A percentile compares a stretch with the other conserved stretches of the same genome.
Conservation (phyloP, 2,113 vertebrate genomes). For the Hiodon alosoides region DNA sequence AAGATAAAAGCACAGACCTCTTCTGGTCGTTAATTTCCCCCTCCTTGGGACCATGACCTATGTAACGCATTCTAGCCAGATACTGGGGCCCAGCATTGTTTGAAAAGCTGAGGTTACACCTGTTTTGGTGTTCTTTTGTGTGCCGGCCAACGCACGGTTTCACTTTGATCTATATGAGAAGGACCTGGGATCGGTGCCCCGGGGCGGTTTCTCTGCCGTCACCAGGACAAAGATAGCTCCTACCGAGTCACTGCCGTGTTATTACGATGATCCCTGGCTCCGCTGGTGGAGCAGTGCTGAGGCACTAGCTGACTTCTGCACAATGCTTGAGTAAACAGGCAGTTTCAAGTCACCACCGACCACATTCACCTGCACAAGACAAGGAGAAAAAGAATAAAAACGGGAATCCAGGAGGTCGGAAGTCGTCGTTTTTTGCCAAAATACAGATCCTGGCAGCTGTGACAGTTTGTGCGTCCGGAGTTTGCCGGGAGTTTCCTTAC, state of each 20-base stretch:
- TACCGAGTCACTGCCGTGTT: too few species aligned
- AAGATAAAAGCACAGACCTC: neutral
- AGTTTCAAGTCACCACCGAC: neutral
- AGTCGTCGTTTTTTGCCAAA: too few species aligned
- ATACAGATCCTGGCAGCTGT: too few species aligned
- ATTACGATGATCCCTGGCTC: neutral
- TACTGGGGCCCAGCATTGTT: neutral
- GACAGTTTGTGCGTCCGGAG: too few species aligned
- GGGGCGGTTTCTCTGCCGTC: constrained; percentile 4
- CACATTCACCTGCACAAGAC: too few species aligned
- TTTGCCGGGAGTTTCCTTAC: too few species aligned
- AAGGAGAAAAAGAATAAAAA: too few species aligned
- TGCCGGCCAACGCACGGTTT: neutral
- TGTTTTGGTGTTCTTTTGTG: neutral
- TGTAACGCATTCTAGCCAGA: neutral
- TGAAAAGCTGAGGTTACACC: neutral
- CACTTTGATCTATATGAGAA: neutral
- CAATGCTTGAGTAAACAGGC: neutral
- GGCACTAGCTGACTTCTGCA: neutral
- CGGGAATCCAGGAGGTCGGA: too few species aligned
- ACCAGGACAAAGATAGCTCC: neutral
- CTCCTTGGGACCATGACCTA: neutral
- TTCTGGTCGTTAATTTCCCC: neutral
- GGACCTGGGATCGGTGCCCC: neutral
- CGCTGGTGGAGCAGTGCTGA: neutral